Evolutionary conservation across 2,113 vertebrate genomes (phyloP), one percentile per base, ranked within the genome.

Genomic region (Nerophis lumbriciformis): DNA sequence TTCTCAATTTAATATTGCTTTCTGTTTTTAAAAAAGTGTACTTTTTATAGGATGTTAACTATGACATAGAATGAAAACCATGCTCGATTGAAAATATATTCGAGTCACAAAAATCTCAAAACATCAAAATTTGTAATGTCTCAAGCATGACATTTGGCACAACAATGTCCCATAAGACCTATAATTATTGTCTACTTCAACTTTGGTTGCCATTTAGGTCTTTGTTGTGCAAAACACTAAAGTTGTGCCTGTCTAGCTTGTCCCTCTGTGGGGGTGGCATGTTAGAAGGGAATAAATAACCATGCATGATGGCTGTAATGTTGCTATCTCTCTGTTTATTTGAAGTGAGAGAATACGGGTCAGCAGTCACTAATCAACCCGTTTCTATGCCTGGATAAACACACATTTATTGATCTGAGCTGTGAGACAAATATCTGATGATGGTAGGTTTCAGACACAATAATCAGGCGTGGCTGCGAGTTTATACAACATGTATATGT

Each of bases 191-290:
- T 39, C 38, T 6, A 39, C 38, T 39, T 0, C 38, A 6, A 39
- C 8, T 39, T 6, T 39, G 38, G 38, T 39, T 39, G 38, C 38
- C 38, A 39, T 39, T 39, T 39, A 39, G 8, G 8, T 39, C 38
- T 39, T 50, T 15, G 14, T 21, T 54, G 21, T 64, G 56, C 59
- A 58, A 42, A 63, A 19, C 37, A 53, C n/a, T 50, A 6, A 50
- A 50, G 15, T 2, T 50, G 16, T 8, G 48, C 48, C 48, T 36
- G 5, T 6, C 28, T 4, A 53, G 48, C 54, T 65, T 35, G 52
- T 59, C 28, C 50, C 67, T 71, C 56, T 75, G 75, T 84, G 79
- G 77, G 85, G 83, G 82, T 86, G 83, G 79, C 71, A 65, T 62
- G 57, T 54, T 82, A 63, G 56, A 59, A 65, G 59, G 66, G 76